Base-by-base conservation (phyloP, 2,113 vertebrate genomes). In the Blennius ocellaris region DNA sequence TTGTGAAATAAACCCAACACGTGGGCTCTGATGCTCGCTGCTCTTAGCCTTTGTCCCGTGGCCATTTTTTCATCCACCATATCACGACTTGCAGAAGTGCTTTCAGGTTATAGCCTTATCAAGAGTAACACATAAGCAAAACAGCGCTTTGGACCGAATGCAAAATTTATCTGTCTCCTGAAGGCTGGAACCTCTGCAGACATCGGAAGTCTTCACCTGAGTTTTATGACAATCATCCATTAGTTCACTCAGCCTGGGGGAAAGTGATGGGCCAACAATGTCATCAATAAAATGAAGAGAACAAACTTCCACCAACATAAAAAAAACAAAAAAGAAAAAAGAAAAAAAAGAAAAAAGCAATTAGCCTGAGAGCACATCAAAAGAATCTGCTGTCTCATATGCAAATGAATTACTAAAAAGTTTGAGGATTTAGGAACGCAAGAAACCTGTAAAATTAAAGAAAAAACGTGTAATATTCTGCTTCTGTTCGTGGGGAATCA, bases 41-140 rank as follows among this genome's bases (percentile, higher is more conserved):
- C 47, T 63, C 58, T 54, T 48, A 62, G 55, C 60, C 16, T 73
- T 41, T 71, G n/a, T 37, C 38, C 50, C 77, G 41, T 69, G 59
- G n/a, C 5, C 49, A 51, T 43, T 30, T 43, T 73, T 60, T 68
- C 57, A 41, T 59, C 67, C 41, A 58, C 4, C 43, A 8, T 11
- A n/a, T 21, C 36, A 52, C 44, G 10, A 0, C 47, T 50, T 21
- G 54, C 55, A 57, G 69, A 17, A 49, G 49, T 8, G 14, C 11
- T 62, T 49, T 14, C 5, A n/a, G 16, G 15, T 36, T 48, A 41
- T 8, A 62, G 2, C 54, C 11, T 11, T 6, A 11, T n/a, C 1
- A 11, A 56, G 9, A 11, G 12, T 17, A 14, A 37, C 11, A 8
- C n/a, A n/a, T 65, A n/a, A 3, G 14, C 15, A 7, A n/a, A 2